Percentiles rank a stretch among this genome's conserved stretches.
Conservation (phyloP, 2,797 vertebrate genomes). For the Zenarchopterus dispar region DNA sequence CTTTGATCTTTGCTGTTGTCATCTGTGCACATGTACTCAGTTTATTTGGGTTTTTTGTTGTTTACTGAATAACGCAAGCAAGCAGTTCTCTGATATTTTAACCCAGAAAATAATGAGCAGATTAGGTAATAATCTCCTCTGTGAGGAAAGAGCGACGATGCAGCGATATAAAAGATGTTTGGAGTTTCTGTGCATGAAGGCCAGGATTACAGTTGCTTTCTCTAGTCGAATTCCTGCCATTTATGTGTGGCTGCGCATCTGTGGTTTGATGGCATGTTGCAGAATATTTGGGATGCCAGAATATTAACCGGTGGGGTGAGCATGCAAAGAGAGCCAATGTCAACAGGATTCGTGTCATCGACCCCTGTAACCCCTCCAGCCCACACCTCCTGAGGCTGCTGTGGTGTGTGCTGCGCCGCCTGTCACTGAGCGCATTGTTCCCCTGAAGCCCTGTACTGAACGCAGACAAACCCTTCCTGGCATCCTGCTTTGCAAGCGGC, state of each 20-base stretch:
- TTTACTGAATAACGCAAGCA: too few relatives aligned
- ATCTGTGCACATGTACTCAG: too few relatives aligned
- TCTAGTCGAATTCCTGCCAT: constrained; percentile 73
- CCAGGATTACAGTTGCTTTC: constrained; percentile 78
- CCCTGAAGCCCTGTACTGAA: neutral
- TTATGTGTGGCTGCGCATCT: constrained; percentile 62
- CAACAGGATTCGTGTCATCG: constrained; percentile 72
- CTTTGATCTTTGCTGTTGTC: too few relatives aligned
- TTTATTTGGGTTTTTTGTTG: too few relatives aligned
- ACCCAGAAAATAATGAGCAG: neutral
- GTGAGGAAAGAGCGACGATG: neutral
- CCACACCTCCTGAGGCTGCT: constrained; percentile 65
- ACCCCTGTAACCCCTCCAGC: constrained; percentile 59
- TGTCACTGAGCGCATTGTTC: constrained; percentile 54
- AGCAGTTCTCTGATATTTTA: too few relatives aligned
- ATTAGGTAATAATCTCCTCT: neutral
- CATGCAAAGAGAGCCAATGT: constrained; percentile 75
- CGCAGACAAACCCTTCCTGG: constrained; percentile 17
- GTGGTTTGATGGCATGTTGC: constrained; percentile 74
- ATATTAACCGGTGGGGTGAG: constrained; percentile 80
- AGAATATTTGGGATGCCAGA: constrained; percentile 83
- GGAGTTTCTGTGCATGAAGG: constrained; percentile 58
- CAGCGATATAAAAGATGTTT: constrained; percentile 49
- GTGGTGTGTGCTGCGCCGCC: constrained; percentile 6
- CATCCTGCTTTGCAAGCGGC: constrained; percentile 32